These are phyloP conservation scores for Zaprionus camerounensis DNA, from an alignment of 1,140 invertebrate species.

Conservation along the genomic window DNA sequence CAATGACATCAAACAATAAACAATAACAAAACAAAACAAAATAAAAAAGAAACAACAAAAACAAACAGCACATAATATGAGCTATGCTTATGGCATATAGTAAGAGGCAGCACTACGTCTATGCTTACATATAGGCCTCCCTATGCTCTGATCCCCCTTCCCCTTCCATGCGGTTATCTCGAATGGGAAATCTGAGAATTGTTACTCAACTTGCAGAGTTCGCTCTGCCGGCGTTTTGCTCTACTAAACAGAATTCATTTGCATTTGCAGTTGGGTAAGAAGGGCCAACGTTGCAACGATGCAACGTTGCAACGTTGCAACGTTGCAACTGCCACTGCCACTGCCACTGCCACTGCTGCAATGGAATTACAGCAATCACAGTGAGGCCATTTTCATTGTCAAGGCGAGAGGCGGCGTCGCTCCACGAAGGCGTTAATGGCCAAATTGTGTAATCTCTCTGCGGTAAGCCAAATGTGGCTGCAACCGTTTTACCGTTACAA, in stretches of 20 bases:
- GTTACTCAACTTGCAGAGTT: constrained; percentile 44
- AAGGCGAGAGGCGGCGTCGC: constrained; percentile 42
- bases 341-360: background rate
- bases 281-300: constrained; percentile 12
- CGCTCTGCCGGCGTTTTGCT: constrained; percentile 61
- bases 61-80: constrained; percentile 28
- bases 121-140: constrained; percentile 26
- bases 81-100: constrained; percentile 32
- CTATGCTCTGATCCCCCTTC: background rate
- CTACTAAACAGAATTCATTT: constrained; percentile 76
- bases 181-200: constrained; percentile 70
- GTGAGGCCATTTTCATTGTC: constrained; percentile 72
- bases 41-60: too few species aligned
- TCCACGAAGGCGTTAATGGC: constrained; percentile 69
- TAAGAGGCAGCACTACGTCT: constrained; percentile 14
- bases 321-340: background rate
- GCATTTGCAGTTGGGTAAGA: constrained; percentile 48
- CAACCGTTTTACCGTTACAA: constrained; percentile 59
- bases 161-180: constrained; percentile 37
- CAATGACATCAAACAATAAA: constrained; percentile 78
- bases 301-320: constrained; percentile 14
- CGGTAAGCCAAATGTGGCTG: constrained; percentile 28
- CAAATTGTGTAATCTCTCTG: constrained; percentile 77
- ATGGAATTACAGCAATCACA: constrained; percentile 70
- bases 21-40: constrained; percentile 71